Evolutionary conservation across 1,140 invertebrate species (phyloP), one percentile per base, ranked within the genome.

Genomic region (Pantala flavescens): DNA sequence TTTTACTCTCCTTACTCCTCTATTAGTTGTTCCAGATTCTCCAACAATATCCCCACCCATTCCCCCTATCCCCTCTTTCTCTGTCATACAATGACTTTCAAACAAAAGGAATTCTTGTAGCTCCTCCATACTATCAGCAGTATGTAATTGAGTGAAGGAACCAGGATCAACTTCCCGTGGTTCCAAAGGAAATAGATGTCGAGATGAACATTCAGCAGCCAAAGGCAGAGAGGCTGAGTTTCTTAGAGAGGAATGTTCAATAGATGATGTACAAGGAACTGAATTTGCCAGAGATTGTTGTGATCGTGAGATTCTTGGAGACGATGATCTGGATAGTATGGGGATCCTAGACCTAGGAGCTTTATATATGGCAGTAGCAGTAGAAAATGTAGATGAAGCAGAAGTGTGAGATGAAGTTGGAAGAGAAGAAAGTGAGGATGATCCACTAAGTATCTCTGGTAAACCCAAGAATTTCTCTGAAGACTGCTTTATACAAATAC

Each of bases 101-200:
- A 89, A 78, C 72, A 89, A 78, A 63, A 90, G 80, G 82, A 90
- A 89, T 80, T 90, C 87, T 77, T 88, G 87, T 23, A 90, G 80
- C 77, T 89, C 87, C 77, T 90, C 87, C 78, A 87, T 86, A 79
- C 86, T 89, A 74, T 88, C 86, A 5, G 85, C 86, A 11, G 84
- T 87, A 75, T 88, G 87, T 7, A 88, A 78, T 78, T 88, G 87
- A 70, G 85, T 84, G 76, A 86, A 88, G 19, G 81, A 81, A 72
- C 85, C 84, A 10, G 87, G 82, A 78, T 88, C 87, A 23, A 89
- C 81, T 81, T 88, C 87, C 76, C 86, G 78, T 2, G 87, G 87
- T 78, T 88, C 86, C 36, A 88, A 77, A 0, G 85, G 86, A 79
- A 86, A 87, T 75, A 85, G 49, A 16, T 7, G 14, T 21, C 49